These are phyloP conservation scores for Phodopus roborovskii DNA, from an alignment of 2,113 vertebrate genomes.

Conservation along the genomic window DNA sequence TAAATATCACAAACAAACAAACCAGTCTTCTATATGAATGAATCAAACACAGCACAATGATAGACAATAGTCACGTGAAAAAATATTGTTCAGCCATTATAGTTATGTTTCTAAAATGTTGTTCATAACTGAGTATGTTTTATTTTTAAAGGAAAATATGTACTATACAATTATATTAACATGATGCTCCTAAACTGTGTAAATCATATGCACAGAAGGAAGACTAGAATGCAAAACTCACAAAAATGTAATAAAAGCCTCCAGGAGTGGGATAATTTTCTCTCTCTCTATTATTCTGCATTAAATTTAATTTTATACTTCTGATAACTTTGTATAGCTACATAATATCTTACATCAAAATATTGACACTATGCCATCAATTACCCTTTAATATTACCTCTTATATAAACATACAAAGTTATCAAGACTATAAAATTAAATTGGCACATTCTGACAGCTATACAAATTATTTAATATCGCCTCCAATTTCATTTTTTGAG, in stretches of 20 bases:
- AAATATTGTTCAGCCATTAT: neutral
- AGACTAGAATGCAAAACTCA: neutral
- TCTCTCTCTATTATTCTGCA: neutral
- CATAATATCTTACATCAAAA: neutral
- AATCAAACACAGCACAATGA: neutral
- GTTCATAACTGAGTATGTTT: neutral
- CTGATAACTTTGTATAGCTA: neutral
- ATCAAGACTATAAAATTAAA: neutral
- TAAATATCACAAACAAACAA: neutral
- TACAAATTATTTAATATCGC: neutral
- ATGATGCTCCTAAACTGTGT: neutral
- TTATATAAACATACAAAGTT: neutral
- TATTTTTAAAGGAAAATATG: neutral
- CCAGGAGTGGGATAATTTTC: neutral
- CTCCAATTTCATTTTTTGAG: neutral
- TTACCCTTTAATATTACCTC: neutral
- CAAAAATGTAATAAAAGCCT: neutral
- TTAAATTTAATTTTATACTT: slow-evolving; percentile 7
- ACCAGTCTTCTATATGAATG: neutral
- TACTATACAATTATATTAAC: neutral
- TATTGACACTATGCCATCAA: neutral
- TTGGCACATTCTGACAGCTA: neutral
- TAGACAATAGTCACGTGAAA: neutral
- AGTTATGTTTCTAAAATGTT: neutral
- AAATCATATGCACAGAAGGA: neutral